These are phyloP conservation scores for Australoheros facetus DNA, from an alignment of 2,797 vertebrate species.

Conservation along the genomic window DNA sequence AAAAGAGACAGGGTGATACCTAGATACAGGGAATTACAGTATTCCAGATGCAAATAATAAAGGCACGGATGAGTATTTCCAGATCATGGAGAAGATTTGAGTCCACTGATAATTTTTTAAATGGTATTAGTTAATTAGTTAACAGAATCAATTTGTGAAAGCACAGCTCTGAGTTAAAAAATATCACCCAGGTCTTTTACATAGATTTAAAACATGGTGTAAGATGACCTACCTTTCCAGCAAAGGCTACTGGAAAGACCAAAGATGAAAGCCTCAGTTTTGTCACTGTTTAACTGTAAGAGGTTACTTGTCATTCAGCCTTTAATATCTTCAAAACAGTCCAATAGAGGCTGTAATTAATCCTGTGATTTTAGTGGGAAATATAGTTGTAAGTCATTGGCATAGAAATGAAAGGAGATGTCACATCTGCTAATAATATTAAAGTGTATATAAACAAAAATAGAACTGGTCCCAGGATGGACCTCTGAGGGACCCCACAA, in stretches of 20 bases:
- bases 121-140: fast-evolving
- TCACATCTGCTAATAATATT: neutral
- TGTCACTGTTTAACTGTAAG: neutral
- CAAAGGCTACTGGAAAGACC: neutral
- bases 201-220: fast-evolving
- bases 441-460: neutral
- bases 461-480: neutral
- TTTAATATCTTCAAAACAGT: neutral
- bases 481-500: neutral
- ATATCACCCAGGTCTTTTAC: neutral
- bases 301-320: too few relatives aligned
- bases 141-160: neutral
- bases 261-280: neutral
- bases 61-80: neutral
- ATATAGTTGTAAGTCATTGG: fast-evolving
- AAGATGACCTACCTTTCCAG: neutral
- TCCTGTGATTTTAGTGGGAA: neutral
- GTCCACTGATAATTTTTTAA: neutral
- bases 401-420: neutral
- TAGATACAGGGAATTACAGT: neutral
- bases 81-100: neutral
- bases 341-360: neutral
- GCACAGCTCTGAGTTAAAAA: neutral
- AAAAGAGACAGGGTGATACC: neutral
- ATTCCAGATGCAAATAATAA: neutral